Conservation (phyloP, 2,113 vertebrate genomes). For the Erythrolamprus reginae region DNA sequence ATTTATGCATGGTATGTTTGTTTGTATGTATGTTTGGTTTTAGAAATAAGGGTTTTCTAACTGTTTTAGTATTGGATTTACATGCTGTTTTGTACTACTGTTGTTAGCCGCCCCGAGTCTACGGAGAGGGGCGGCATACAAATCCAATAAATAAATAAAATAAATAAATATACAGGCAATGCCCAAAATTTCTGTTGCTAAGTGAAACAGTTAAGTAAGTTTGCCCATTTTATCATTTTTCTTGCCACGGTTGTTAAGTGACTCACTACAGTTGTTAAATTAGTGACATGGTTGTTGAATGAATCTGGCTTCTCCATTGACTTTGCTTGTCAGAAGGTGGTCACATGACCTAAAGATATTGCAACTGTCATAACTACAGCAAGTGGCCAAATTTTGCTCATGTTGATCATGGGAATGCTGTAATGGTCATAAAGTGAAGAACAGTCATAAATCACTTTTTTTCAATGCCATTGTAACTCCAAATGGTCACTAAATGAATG, state of each 20-base stretch:
- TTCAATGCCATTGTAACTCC: neutral
- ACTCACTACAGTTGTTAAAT: neutral
- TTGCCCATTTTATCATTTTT: neutral
- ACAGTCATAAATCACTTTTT: neutral
- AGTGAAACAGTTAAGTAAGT: neutral
- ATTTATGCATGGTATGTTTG: no score
- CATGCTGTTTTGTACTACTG: no score
- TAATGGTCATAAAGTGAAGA: neutral
- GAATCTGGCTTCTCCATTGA: neutral
- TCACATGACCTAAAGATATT: neutral
- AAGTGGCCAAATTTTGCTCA: neutral
- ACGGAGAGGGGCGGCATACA: no score
- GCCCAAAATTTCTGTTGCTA: neutral
- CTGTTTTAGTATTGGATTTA: no score
- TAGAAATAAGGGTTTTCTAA: no score
- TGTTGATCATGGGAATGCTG: neutral
- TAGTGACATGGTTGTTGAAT: neutral
- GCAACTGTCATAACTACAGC: neutral
- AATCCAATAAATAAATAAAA: no score
- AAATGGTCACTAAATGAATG: neutral
- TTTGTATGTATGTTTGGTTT: no score
- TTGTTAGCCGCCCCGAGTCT: no score
- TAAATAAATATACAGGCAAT: no score
- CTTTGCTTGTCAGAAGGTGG: neutral
- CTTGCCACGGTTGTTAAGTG: neutral